phyloP scores from a whole-genome alignment of 2,888 invertebrate genomes.

The Oxyscelio sp. region DNA sequence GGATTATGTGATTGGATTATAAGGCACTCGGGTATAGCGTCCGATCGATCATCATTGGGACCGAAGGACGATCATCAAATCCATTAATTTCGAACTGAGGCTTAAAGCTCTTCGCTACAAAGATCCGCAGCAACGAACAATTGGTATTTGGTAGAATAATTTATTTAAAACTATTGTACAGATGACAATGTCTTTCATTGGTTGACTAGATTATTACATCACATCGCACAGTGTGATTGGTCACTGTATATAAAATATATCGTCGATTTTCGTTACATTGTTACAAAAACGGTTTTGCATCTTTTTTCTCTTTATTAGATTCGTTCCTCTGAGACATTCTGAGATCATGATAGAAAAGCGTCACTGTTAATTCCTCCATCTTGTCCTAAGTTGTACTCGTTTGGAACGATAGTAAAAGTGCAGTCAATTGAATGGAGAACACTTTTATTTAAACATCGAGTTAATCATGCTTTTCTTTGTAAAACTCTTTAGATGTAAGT shows the following conservation, averaged over 20 bases:
- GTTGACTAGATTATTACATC: constrained; percentile 68
- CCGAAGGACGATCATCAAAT: constrained; percentile 32
- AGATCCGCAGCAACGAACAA: constrained; percentile 54
- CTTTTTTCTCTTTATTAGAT: constrained; percentile 1
- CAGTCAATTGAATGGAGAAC: constrained; percentile 17
- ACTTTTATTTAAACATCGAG: not conserved
- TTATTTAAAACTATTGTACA: constrained; percentile 67
- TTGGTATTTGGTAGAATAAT: constrained; percentile 57
- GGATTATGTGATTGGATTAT: constrained; percentile 64
- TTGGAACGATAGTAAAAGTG: constrained; percentile 12
- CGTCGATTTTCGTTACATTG: constrained; percentile 2
- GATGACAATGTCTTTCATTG: constrained; percentile 23
- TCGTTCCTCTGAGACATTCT: not conserved
- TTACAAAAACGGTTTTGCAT: constrained; percentile 4
- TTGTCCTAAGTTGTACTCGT: not conserved
- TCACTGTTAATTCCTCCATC: constrained; percentile 8
- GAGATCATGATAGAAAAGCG: constrained; percentile 10
- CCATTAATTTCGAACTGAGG: constrained; percentile 39
- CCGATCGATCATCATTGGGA: constrained; percentile 45
- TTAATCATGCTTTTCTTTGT: constrained; percentile 42
- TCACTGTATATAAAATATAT: constrained; percentile 54
- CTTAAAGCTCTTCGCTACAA: constrained; percentile 75
- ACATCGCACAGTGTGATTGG: constrained; percentile 51
- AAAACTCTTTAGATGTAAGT: constrained; percentile 10
- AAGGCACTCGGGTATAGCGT: constrained; percentile 74